Conservation (phyloP, 2,113 vertebrate genomes). For the Himantopus leucocephalus region DNA sequence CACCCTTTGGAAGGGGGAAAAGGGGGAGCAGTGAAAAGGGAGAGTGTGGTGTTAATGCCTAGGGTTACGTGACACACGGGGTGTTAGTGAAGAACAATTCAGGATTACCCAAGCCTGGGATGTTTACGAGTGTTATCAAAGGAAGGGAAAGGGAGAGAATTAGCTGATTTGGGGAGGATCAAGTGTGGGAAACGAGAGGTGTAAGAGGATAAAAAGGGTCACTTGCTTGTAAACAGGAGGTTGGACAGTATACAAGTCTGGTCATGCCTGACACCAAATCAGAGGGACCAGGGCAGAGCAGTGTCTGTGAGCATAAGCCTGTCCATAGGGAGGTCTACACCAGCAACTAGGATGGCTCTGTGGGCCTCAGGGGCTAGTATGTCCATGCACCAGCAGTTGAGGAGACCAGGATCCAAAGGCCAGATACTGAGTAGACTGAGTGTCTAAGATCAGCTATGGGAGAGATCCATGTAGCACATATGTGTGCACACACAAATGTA, state of each 20-base stretch:
- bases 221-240: background rate
- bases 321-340: background rate
- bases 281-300: background rate
- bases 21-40: background rate
- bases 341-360: rapidly evolving
- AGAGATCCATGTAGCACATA: background rate
- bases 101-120: background rate
- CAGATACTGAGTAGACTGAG: background rate
- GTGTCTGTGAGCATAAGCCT: background rate
- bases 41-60: background rate
- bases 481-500: background rate
- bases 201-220: background rate
- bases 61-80: background rate
- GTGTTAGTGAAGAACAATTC: background rate
- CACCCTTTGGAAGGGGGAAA: background rate
- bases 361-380: rapidly evolving
- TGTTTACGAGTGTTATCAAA: background rate
- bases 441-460: background rate
- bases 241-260: background rate
- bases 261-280: background rate
- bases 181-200: background rate
- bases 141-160: background rate
- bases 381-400: background rate
- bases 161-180: background rate
- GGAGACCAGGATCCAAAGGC: background rate